Conservation (phyloP, 2,797 vertebrate genomes). For the Antennarius maculatus region DNA sequence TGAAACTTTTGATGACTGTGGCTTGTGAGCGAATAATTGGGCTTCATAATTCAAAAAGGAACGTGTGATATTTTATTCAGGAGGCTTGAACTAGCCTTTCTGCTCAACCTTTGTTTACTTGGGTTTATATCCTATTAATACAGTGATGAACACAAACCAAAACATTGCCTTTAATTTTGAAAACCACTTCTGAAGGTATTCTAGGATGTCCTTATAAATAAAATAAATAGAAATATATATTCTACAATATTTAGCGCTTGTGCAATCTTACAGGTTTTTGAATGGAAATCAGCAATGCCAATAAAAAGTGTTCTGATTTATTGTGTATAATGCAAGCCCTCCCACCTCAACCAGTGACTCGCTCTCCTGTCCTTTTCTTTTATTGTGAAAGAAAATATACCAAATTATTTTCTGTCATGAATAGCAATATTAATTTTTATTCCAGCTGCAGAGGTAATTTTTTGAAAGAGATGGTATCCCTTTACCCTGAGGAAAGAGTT, state of each 20-base stretch:
- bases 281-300: neutral
- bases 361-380: neutral
- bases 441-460: conserved; percentile 12
- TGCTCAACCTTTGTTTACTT: conserved; percentile 29
- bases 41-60: conserved; percentile 54
- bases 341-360: neutral
- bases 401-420: conserved; percentile 10
- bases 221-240: too few relatives aligned
- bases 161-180: conserved; percentile 1
- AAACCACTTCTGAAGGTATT: neutral
- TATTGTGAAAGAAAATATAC: conserved; percentile 1
- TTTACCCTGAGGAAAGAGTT: conserved; percentile 40
- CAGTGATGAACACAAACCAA: conserved; percentile 8
- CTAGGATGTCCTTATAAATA: neutral
- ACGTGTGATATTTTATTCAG: conserved; percentile 50
- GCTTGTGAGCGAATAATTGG: conserved; percentile 48
- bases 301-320: neutral
- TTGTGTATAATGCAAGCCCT: neutral
- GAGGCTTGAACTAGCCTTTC: conserved; percentile 25
- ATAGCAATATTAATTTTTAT: conserved; percentile 25
- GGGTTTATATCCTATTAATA: conserved; percentile 11
- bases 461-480: conserved; percentile 10
- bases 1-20: conserved; percentile 26
- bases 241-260: neutral
- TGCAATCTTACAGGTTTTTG: neutral